Conservation (phyloP, 2,113 vertebrate genomes). For the Rhinogobius similis region DNA sequence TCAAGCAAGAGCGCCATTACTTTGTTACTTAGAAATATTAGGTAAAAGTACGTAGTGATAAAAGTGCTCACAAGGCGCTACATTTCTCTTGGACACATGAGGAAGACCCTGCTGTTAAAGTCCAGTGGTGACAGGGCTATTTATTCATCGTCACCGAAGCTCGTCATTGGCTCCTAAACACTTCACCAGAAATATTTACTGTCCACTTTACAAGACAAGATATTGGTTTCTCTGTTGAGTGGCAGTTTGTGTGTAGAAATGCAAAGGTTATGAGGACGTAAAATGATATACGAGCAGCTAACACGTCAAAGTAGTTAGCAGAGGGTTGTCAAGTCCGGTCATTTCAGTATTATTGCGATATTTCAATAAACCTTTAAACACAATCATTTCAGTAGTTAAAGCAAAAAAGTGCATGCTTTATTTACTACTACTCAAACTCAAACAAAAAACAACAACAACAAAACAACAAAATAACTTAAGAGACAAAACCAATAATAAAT, state of each 20-base stretch:
- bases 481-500: too few species aligned
- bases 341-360: too few species aligned
- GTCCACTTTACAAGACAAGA: neutral
- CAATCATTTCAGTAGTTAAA: too few species aligned
- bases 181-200: constrained; percentile 21
- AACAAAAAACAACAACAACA: too few species aligned
- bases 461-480: too few species aligned
- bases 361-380: too few species aligned
- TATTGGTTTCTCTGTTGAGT: neutral
- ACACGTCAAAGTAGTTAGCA: neutral
- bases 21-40: too few species aligned
- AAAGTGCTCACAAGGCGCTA: constrained; percentile 15
- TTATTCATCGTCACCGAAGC: constrained; percentile 24
- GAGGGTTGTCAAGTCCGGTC: too few species aligned
- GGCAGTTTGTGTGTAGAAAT: neutral
- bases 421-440: too few species aligned
- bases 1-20: too few species aligned
- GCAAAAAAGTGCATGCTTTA: too few species aligned
- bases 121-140: constrained; percentile 33
- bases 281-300: neutral
- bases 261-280: neutral
- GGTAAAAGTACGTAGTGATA: neutral
- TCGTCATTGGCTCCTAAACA: constrained; percentile 33
- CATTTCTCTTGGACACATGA: constrained; percentile 40
- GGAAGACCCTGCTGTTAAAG: constrained; percentile 5